Conservation (phyloP, 1,140 invertebrate species). For the Zaprionus capensis region DNA sequence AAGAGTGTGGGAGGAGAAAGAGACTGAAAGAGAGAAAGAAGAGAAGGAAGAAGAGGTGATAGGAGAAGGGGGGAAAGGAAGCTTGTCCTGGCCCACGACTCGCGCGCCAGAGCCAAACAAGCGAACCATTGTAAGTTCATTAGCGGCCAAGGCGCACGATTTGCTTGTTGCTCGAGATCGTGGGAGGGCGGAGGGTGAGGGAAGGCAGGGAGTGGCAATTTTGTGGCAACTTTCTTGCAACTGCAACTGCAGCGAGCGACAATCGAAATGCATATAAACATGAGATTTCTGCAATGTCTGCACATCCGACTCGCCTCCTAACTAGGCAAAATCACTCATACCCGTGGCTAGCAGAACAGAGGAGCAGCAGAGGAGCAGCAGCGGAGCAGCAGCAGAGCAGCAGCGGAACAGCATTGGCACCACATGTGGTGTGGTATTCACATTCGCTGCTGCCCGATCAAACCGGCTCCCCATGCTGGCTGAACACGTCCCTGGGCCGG, state of each 20-base stretch:
- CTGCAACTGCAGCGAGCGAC: conserved; percentile 32
- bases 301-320: conserved; percentile 52
- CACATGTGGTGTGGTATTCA: conserved; percentile 62
- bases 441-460: conserved; percentile 13
- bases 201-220: conserved; percentile 19
- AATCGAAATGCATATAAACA: conserved; percentile 79
- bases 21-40: background rate
- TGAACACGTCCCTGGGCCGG: conserved; percentile 21
- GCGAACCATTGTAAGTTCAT: conserved; percentile 78
- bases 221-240: conserved; percentile 19
- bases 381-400: background rate
- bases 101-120: conserved; percentile 55
- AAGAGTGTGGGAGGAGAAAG: conserved; percentile 11
- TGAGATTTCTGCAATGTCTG: conserved; percentile 69
- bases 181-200: background rate
- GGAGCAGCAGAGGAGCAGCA: conserved; percentile 8
- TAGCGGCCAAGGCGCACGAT: conserved; percentile 77
- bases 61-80: background rate
- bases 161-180: conserved; percentile 42
- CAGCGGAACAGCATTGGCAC: conserved; percentile 26
- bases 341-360: conserved; percentile 5
- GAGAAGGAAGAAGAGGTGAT: background rate
- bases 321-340: conserved; percentile 82
- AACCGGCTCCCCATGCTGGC: conserved; percentile 52
- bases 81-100: conserved; percentile 19